phyloP scores from a whole-genome alignment of 2,113 vertebrate species.

The Myotis davidii region DNA sequence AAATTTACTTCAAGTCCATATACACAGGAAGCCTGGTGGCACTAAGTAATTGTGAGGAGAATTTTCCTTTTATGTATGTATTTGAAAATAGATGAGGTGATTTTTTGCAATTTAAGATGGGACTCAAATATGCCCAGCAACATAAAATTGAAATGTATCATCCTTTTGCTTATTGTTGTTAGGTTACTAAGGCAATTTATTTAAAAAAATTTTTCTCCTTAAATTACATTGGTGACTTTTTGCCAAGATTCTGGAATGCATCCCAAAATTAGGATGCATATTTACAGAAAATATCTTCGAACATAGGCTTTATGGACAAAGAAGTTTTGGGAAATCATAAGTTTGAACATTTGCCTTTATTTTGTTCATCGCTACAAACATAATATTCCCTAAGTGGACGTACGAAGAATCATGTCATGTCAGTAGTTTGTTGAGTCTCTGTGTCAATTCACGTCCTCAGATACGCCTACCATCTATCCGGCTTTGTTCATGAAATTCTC shows the following conservation, averaged over 20 bases:
- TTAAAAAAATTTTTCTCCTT: neutral
- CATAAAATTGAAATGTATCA: neutral
- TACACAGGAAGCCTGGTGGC: constrained; percentile 9
- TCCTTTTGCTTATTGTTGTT: neutral
- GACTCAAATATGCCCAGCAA: neutral
- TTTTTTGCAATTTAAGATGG: constrained; percentile 3
- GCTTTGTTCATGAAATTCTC: neutral
- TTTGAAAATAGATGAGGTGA: constrained; percentile 19
- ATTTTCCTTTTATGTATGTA: neutral
- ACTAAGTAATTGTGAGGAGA: constrained; percentile 18
- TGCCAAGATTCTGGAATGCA: neutral
- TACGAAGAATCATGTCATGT: neutral
- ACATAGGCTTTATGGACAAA: neutral
- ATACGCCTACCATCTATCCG: neutral
- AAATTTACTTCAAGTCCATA: constrained; percentile 52
- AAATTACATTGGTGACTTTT: neutral
- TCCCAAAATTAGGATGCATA: neutral
- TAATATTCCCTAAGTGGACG: neutral
- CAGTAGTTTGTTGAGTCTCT: neutral
- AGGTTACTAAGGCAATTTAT: neutral
- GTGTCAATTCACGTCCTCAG: neutral
- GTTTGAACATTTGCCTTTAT: neutral
- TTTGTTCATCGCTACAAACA: neutral
- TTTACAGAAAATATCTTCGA: neutral
- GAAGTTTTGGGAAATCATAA: neutral